phyloP scores from a whole-genome alignment of 1,140 invertebrate genomes.

The Ephestia elutella region DNA sequence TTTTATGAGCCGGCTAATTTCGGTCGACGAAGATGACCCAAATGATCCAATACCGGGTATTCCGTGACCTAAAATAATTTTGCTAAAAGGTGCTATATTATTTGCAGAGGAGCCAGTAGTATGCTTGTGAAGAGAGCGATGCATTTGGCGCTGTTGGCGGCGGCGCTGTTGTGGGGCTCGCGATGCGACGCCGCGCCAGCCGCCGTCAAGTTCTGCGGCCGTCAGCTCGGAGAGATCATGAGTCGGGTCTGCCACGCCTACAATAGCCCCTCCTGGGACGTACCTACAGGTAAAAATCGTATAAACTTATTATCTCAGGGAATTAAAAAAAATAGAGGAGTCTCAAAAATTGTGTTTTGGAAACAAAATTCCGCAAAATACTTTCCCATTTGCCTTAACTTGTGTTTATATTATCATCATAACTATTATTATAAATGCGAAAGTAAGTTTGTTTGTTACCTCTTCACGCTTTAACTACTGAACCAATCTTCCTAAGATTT shows the following conservation, averaged over 20 bases:
- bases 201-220: constrained; percentile 51
- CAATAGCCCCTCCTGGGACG: constrained; percentile 63
- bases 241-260: constrained; percentile 59
- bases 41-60: too few species aligned
- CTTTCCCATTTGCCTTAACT: too few species aligned
- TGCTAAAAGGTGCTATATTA: background rate
- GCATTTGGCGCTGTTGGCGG: constrained; percentile 37
- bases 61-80: too few species aligned
- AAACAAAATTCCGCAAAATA: too few species aligned
- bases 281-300: constrained; percentile 48
- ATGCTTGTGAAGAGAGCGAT: constrained; percentile 44
- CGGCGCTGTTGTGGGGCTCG: constrained; percentile 38
- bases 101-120: background rate
- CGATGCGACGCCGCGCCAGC: constrained; percentile 35
- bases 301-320: background rate
- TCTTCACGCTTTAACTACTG: too few species aligned
- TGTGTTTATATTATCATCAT: too few species aligned
- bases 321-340: background rate
- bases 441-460: too few species aligned
- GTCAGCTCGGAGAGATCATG: constrained; percentile 58
- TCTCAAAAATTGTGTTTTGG: too few species aligned
- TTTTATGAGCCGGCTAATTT: too few species aligned
- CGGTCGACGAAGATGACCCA: too few species aligned
- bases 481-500: too few species aligned
- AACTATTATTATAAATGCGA: too few species aligned